A percentile compares a stretch with the other conserved stretches of the same genome.
phyloP scores from a whole-genome alignment of 1,140 invertebrate genomes.

The Lerema accius region DNA sequence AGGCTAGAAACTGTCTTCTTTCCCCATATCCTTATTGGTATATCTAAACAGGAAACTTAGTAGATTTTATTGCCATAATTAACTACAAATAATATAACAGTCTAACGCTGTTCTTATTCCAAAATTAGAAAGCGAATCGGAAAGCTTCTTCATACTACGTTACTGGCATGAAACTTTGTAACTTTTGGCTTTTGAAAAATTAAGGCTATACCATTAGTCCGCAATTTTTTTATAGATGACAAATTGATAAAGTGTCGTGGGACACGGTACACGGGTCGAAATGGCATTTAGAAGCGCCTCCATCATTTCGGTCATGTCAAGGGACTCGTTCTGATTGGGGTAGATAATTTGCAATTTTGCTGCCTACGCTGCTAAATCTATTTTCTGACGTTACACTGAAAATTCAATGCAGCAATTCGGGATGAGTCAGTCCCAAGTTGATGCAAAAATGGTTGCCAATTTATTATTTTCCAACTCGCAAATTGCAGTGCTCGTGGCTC shows the following conservation, averaged over 20 bases:
- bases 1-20: too few species aligned
- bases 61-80: too few species aligned
- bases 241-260: background rate
- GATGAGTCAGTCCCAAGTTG: constrained; percentile 15
- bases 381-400: constrained; percentile 4
- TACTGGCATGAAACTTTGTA: too few species aligned
- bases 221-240: too few species aligned
- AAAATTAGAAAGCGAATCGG: too few species aligned
- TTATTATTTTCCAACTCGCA: constrained; percentile 12
- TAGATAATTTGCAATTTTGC: constrained; percentile 32
- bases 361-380: constrained; percentile 21
- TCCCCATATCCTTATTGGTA: too few species aligned
- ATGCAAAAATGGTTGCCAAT: constrained; percentile 28
- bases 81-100: too few species aligned
- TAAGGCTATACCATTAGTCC: too few species aligned
- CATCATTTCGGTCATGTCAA: constrained; percentile 1
- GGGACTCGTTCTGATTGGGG: constrained; percentile 30
- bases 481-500: constrained; percentile 5
- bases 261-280: constrained; percentile 2
- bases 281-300: constrained; percentile 2
- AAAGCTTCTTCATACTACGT: too few species aligned
- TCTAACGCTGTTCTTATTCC: too few species aligned
- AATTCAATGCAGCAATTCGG: constrained; percentile 20
- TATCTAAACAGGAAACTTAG: too few species aligned
- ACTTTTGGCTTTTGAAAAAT: too few species aligned